These are phyloP conservation scores for Drosophila punjabiensis DNA, from an alignment of 1,140 invertebrate species.

Conservation along the genomic window DNA sequence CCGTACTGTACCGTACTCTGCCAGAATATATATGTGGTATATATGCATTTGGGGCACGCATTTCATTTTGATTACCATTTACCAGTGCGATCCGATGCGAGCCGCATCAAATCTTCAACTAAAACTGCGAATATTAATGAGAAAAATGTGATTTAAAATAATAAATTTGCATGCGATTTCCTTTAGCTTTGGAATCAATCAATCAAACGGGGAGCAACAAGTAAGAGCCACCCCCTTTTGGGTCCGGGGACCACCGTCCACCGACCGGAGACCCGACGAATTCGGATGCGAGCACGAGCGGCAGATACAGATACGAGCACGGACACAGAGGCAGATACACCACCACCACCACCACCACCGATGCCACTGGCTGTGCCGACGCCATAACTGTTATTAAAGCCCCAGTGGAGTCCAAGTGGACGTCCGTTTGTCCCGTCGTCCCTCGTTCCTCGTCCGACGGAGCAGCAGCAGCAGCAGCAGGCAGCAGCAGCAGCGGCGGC, in stretches of 20 bases:
- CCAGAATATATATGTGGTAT: constrained; percentile 1
- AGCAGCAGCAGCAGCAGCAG: constrained; percentile 28
- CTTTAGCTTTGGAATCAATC: constrained; percentile 49
- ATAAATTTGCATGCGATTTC: constrained; percentile 78
- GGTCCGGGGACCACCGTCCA: neutral
- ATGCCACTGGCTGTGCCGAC: constrained; percentile 38
- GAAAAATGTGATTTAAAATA: constrained; percentile 76
- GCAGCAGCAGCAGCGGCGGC: constrained; percentile 26
- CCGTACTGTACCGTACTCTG: constrained; percentile 38
- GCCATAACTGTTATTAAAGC: constrained; percentile 73
- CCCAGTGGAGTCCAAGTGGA: constrained; percentile 55
- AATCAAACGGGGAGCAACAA: constrained; percentile 65
- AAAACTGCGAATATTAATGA: constrained; percentile 64
- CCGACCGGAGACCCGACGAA: constrained; percentile 10
- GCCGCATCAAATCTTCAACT: constrained; percentile 34
- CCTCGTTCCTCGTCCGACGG: constrained; percentile 9
- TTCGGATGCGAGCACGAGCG: constrained; percentile 24
- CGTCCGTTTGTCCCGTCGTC: constrained; percentile 30
- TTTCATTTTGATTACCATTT: constrained; percentile 42
- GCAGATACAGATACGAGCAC: constrained; percentile 25
- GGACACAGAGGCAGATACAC: constrained; percentile 26
- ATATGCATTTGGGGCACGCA: constrained; percentile 59
- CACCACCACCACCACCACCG: constrained; percentile 5
- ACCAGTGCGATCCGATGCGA: constrained; percentile 28
- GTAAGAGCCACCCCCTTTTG: constrained; percentile 34